A percentile compares a stretch with the other conserved stretches of the same genome.
Evolutionary conservation across 1,140 invertebrate species (phyloP).

Genomic region (Planococcus citri): DNA sequence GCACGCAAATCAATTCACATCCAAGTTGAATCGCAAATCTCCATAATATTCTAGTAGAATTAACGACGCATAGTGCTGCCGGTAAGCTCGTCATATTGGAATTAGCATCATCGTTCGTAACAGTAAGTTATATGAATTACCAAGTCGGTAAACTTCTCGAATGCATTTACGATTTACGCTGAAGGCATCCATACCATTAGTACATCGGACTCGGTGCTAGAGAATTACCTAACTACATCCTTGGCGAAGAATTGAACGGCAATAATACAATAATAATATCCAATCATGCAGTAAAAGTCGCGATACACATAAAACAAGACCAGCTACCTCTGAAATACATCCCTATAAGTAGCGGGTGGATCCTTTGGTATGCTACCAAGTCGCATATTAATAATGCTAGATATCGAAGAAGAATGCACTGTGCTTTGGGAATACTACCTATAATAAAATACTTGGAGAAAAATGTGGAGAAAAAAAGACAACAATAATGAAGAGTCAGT

Average conservation of each 20-base stretch:
- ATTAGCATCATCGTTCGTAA: neutral
- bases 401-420: neutral
- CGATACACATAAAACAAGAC: neutral
- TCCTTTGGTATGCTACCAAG: neutral
- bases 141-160: neutral
- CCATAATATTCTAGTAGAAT: no score
- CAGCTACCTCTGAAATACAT: neutral
- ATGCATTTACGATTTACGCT: neutral
- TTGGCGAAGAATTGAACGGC: no score
- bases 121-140: neutral
- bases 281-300: neutral
- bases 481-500: no score
- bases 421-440: no score
- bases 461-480: constrained; percentile 1
- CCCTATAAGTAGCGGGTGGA: neutral
- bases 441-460: neutral
- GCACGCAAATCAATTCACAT: neutral
- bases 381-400: neutral
- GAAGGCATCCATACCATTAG: neutral
- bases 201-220: no score
- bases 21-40: no score
- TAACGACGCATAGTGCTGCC: no score
- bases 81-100: neutral
- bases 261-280: neutral
- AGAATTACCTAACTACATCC: no score